These are phyloP conservation scores for Meteorus colon DNA, from an alignment of 2,888 invertebrate species.

Conservation along the genomic window DNA sequence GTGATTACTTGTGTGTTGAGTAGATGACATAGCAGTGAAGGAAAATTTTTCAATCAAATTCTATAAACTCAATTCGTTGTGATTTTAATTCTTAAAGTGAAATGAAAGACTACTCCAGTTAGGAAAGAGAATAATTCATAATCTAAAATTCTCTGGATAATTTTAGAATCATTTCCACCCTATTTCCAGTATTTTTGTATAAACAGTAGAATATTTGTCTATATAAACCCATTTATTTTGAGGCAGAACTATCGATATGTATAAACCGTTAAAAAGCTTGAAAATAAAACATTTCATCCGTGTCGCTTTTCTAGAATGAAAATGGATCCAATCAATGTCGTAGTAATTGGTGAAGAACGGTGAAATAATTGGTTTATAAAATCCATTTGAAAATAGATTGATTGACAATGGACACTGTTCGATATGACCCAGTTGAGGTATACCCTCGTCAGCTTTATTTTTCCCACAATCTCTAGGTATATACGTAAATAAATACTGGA, in stretches of 20 bases:
- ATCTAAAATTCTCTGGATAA: too few relatives aligned
- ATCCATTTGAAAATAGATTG: slow-evolving; percentile 40
- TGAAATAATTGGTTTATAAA: slow-evolving; percentile 43
- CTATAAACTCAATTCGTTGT: too few relatives aligned
- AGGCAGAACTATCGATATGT: background rate
- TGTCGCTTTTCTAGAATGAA: slow-evolving; percentile 8
- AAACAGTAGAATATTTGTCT: background rate
- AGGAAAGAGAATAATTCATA: too few relatives aligned
- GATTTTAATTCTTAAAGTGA: too few relatives aligned
- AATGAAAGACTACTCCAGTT: too few relatives aligned
- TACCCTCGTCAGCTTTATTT: slow-evolving; percentile 2
- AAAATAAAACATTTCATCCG: slow-evolving; percentile 26
- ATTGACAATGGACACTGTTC: slow-evolving; percentile 35
- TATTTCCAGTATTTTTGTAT: too few relatives aligned
- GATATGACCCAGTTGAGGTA: slow-evolving; percentile 33
- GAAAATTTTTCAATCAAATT: too few relatives aligned
- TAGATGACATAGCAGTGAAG: too few relatives aligned
- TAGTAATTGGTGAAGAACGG: slow-evolving; percentile 38
- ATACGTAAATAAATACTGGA: background rate
- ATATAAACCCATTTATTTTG: background rate
- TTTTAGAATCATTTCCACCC: too few relatives aligned
- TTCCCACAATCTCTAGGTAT: background rate
- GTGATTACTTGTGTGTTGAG: too few relatives aligned
- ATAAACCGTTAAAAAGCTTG: slow-evolving; percentile 17
- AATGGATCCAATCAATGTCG: slow-evolving; percentile 38